Evolutionary conservation across 53 echinoderm and acorn worm species (phyloP).

Genomic region (Antedon mediterranea): DNA sequence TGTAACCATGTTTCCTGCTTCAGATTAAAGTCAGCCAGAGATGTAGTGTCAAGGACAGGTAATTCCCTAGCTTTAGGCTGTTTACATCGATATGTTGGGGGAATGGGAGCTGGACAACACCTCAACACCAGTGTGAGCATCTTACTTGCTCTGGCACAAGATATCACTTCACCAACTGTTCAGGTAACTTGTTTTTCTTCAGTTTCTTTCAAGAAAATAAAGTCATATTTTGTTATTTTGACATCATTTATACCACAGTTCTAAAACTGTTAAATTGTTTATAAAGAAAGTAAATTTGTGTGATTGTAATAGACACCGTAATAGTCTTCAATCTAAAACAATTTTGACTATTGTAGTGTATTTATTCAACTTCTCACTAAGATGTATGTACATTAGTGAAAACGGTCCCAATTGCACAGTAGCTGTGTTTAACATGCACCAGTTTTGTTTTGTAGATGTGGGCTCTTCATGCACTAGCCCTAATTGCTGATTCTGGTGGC

Average conservation of each 20-base stretch:
- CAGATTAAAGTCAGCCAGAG: conserved; percentile 89
- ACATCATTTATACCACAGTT: background rate
- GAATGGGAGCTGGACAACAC: conserved; percentile 99
- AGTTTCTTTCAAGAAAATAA: too few species aligned
- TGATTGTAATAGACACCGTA: background rate
- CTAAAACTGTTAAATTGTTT: background rate
- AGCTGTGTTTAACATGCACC: too few species aligned
- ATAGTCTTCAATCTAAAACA: background rate
- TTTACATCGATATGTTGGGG: conserved; percentile 91
- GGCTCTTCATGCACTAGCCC: conserved; percentile 90
- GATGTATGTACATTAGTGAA: too few species aligned
- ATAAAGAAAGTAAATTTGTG: background rate
- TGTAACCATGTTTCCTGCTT: background rate
- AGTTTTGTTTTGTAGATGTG: conserved; percentile 59
- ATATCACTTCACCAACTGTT: conserved; percentile 82
- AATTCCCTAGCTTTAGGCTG: conserved; percentile 91
- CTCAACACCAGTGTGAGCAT: conserved; percentile 98
- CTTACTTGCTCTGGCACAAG: conserved; percentile 87
- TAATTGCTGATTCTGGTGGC: conserved; percentile 96
- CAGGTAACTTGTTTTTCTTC: conserved; percentile 38
- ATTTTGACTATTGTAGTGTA: background rate
- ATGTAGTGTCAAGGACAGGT: conserved; percentile 95
- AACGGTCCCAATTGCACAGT: too few species aligned
- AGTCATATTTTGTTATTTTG: too few species aligned
- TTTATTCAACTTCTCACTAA: too few species aligned